Evolutionary conservation across 2,113 vertebrate species (phyloP), one percentile per base, ranked within the genome.

Genomic region (Lonchura striata): DNA sequence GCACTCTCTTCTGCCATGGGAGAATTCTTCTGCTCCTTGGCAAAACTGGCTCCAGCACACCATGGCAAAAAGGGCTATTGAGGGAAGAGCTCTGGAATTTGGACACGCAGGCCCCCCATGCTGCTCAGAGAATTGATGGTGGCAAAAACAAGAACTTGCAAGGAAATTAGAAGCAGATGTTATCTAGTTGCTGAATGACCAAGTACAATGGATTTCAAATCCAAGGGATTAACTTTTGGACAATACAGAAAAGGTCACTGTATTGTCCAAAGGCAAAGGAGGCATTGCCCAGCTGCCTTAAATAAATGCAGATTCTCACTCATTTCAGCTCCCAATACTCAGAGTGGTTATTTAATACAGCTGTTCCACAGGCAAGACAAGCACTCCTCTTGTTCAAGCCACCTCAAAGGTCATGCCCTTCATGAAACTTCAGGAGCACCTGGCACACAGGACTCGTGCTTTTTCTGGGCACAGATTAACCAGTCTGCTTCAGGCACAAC

Each of bases 161-260:
- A 81, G 80, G 80, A 77, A 90, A 86, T 70, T 2, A 74, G 90
- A 68, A 90, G 71, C 88, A 93, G 92, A 90, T 83, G 82, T 88
- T 88, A 42, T 25, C 76, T 17, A 74, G 57, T 1, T 2, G 11
- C 42, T 53, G 49, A 78, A 79, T 41, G 44, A 46, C 50, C 2
- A 2, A 74, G 46, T 8, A 16, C 21, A 82, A 75, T 2, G 11
- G 19, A 50, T 90, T 72, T 74, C 20, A 59, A 69, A 64, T 23
- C 44, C 9, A 47, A 1, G 0, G 61, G 61, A 82, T 79, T 71
- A 52, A 41, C 30, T 61, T 75, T 37, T 15, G 15, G 41, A 82
- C 74, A 86, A 83, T 8, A 59, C 23, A 64, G 39, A 90, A 60
- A 72, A 79, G 41, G 70, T 17, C 28, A 9, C 39, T 22, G 24